These are phyloP conservation scores for Poecilus cupreus DNA, from an alignment of 2,888 invertebrate species.

Conservation along the genomic window DNA sequence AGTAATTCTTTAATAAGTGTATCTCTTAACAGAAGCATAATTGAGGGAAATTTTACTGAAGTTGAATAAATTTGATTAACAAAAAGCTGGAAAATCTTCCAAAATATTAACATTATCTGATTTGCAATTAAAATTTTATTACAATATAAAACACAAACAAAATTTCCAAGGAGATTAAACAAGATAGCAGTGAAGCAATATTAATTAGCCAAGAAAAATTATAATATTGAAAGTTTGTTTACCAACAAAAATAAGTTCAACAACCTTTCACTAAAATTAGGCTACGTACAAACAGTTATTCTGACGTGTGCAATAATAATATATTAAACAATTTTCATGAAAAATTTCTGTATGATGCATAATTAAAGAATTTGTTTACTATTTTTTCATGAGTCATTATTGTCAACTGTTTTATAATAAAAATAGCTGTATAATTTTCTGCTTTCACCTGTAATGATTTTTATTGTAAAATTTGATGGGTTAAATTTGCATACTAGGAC, in stretches of 20 bases:
- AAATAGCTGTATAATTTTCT: slow-evolving; percentile 14
- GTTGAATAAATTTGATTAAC: too few relatives aligned
- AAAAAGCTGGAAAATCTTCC: too few relatives aligned
- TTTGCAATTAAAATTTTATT: too few relatives aligned
- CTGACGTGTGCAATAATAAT: background rate
- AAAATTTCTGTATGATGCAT: background rate
- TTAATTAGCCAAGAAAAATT: slow-evolving; percentile 22
- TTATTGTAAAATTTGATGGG: slow-evolving; percentile 34
- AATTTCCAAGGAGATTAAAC: background rate
- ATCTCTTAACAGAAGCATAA: too few relatives aligned
- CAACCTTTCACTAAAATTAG: slow-evolving; percentile 28
- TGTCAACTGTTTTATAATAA: background rate
- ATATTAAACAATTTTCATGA: background rate
- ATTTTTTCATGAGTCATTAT: background rate
- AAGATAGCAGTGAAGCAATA: background rate
- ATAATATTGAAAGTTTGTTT: slow-evolving; percentile 33
- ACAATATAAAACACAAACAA: too few relatives aligned
- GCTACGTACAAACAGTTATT: slow-evolving; percentile 1
- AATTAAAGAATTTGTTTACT: background rate
- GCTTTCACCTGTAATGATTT: slow-evolving; percentile 36
- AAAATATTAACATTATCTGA: too few relatives aligned
- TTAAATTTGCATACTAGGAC: slow-evolving; percentile 13
- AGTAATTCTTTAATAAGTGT: too few relatives aligned
- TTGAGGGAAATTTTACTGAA: too few relatives aligned
- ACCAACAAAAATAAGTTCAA: slow-evolving; percentile 35